phyloP scores from a whole-genome alignment of 2,113 vertebrate species.

The Bos indicus region DNA sequence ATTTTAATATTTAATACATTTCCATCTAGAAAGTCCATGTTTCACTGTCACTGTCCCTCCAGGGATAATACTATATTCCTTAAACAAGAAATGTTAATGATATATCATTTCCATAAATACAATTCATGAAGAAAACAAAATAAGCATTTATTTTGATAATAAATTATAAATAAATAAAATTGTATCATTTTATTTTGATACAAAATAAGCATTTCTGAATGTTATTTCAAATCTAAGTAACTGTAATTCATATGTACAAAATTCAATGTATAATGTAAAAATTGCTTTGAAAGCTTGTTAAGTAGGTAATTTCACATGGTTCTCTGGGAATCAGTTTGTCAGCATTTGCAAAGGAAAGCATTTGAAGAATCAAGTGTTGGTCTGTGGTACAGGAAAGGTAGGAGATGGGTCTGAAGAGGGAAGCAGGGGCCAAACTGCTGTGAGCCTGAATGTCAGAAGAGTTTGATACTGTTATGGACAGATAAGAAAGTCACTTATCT shows the following conservation, averaged over 20 bases:
- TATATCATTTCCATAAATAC: background rate
- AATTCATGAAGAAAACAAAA: conserved; percentile 20
- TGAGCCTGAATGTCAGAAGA: background rate
- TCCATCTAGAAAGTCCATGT: background rate
- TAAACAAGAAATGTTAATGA: background rate
- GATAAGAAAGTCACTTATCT: background rate
- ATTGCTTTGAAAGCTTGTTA: background rate
- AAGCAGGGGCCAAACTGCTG: background rate
- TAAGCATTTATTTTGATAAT: background rate
- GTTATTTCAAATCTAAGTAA: conserved; percentile 16
- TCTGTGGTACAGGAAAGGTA: background rate
- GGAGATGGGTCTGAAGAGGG: background rate
- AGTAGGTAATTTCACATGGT: background rate
- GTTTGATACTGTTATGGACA: background rate
- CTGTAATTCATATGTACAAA: background rate
- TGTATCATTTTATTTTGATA: background rate
- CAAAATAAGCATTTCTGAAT: background rate
- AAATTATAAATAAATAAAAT: no score
- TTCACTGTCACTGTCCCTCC: background rate
- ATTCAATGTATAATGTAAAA: background rate
- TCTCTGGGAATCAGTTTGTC: background rate
- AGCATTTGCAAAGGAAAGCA: background rate
- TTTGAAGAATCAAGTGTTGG: background rate
- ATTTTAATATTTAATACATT: background rate
- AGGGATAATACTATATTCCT: background rate